Evolutionary conservation across 2,888 invertebrate genomes (phyloP).

Genomic region (Rambutsinella grinnellia): DNA sequence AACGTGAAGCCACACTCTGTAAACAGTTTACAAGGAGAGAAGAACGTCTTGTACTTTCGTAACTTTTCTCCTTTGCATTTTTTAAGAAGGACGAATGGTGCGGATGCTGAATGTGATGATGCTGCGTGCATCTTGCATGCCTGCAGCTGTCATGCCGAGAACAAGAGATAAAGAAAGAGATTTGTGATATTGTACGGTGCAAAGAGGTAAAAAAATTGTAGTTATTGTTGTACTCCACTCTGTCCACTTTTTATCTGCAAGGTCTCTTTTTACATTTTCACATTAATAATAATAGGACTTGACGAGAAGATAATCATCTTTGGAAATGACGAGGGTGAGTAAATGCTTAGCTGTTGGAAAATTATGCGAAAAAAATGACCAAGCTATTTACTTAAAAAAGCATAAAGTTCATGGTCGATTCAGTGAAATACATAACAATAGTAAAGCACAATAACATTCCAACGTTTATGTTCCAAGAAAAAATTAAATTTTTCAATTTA

Average conservation of each 20-base stretch:
- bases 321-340: neutral
- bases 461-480: too few relatives aligned
- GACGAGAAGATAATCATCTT: conserved; percentile 4
- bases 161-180: conserved; percentile 12
- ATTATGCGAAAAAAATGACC: too few relatives aligned
- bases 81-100: neutral
- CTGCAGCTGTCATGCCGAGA: conserved; percentile 48
- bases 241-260: too few relatives aligned
- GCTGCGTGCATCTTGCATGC: conserved; percentile 47
- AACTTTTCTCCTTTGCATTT: conserved; percentile 8
- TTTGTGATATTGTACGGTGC: conserved; percentile 3
- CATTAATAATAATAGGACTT: conserved; percentile 23
- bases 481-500: too few relatives aligned
- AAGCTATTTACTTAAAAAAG: too few relatives aligned
- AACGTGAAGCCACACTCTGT: neutral
- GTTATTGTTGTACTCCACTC: neutral
- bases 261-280: conserved; percentile 12
- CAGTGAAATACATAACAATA: too few relatives aligned
- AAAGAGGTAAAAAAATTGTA: neutral
- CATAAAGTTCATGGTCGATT: conserved; percentile 44
- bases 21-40: conserved; percentile 4
- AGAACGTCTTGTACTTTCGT: too few relatives aligned
- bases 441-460: too few relatives aligned
- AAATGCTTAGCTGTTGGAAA: neutral
- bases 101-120: conserved; percentile 5